Base-by-base conservation (phyloP, 2,888 invertebrate species). In the Alsophila aescularia region DNA sequence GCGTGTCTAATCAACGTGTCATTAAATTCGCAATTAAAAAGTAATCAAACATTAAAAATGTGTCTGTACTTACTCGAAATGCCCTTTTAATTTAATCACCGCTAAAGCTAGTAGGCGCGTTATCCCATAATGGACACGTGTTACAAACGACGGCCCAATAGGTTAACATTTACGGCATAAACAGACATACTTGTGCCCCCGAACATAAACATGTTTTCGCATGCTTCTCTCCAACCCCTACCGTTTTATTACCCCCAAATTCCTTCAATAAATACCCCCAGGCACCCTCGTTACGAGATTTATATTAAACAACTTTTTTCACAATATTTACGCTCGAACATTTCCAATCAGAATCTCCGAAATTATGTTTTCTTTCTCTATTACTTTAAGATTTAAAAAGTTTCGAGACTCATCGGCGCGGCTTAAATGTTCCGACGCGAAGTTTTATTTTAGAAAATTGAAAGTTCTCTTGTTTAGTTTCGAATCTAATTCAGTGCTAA, bases 231-330 rank as follows among this genome's bases (percentile, higher is more conserved):
- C 48, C 24, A 49, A 31, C 51, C 62, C 48, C 41, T 50, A 40
- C 45, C 50, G 51, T 54, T 66, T 63, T 63, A 67, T 69, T 66
- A 66, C 56, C 40, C 56, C 60, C 50, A 60, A 69, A 71, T 73
- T 71, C 69, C 62, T 62, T 52, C 62, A 58, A 69, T 69, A 69
- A 72, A 72, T 72, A 65, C 56, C 66, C 58, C 64, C 59, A 57
- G 49, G 60, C 60, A 58, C 54, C 56, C 58, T 52, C 50, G 58
- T 58, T 58, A 61, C 53, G 57, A 52, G 62, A 57, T 62, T 62
- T 59, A 55, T 60, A 62, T 56, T 57, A 59, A 57, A 62, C 51
- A 62, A 62, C 59, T 62, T 62, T n/a, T 62, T 56, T 58, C 49
- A 48, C 52, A 53, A 52, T 62, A 54, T 62, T 59, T 57, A 57